These are phyloP conservation scores for Conus betulinus DNA, from an alignment of 1,140 invertebrate species.

Conservation along the genomic window DNA sequence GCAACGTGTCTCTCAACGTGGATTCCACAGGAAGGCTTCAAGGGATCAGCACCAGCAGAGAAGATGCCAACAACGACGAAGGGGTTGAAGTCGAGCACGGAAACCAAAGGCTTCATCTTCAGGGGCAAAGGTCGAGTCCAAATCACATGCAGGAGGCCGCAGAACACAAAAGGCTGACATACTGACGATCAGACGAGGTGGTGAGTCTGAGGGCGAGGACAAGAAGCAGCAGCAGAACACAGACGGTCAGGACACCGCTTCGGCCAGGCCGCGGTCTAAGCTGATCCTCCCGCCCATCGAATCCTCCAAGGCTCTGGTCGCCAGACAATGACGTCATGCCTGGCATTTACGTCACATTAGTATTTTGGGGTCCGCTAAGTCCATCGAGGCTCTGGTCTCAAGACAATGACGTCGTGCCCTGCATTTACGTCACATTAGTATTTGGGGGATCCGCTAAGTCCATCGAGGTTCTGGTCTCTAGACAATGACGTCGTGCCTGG, in stretches of 20 bases:
- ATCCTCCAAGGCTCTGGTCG: conserved; percentile 4
- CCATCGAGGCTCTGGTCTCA: too few relatives aligned
- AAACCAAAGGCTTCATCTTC: not conserved
- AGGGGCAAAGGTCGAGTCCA: not conserved
- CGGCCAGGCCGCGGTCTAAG: not conserved
- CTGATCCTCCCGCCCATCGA: conserved; percentile 9
- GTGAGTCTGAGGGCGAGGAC: not conserved
- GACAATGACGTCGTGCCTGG: too few relatives aligned
- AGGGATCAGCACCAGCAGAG: not conserved
- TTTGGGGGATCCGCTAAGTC: too few relatives aligned
- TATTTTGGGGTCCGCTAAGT: too few relatives aligned
- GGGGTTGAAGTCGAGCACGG: not conserved
- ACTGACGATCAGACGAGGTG: not conserved
- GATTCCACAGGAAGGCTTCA: not conserved
- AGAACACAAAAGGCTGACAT: not conserved
- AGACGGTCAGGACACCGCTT: not conserved
- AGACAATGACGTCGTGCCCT: too few relatives aligned
- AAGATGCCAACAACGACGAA: not conserved
- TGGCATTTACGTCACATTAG: too few relatives aligned
- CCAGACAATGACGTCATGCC: not conserved
- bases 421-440: too few relatives aligned
- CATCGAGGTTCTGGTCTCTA: too few relatives aligned
- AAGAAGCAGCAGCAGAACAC: not conserved
- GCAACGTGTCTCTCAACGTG: not conserved
- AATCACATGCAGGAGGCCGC: not conserved